These are phyloP conservation scores for Oopsacas minuta DNA, from an alignment of 37 sponge, comb jelly and placozoan genomes.

Conservation along the genomic window DNA sequence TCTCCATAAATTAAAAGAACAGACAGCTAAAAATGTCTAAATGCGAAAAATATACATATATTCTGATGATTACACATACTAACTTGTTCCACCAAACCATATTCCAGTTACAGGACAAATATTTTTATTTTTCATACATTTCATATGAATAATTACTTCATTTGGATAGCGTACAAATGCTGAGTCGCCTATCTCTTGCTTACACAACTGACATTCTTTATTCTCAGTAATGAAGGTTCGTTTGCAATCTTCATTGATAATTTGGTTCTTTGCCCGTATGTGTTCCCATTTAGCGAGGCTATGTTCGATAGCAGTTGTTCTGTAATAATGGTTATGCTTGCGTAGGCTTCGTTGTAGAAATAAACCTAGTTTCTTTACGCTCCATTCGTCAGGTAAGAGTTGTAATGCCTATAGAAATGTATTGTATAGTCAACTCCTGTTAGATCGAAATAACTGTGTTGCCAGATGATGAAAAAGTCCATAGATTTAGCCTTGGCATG, in stretches of 20 bases:
- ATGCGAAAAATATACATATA: too few species aligned
- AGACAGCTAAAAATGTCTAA: too few species aligned
- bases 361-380: slow-evolving; percentile 34
- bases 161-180: slow-evolving; percentile 83
- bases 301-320: slow-evolving; percentile 46
- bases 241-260: slow-evolving; percentile 32
- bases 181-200: slow-evolving; percentile 56
- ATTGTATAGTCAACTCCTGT: too few species aligned
- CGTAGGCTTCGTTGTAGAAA: slow-evolving; percentile 54
- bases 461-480: too few species aligned
- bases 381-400: slow-evolving; percentile 57
- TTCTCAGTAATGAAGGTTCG: slow-evolving; percentile 44
- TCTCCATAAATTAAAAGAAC: too few species aligned
- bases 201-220: slow-evolving; percentile 70
- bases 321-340: slow-evolving; percentile 25
- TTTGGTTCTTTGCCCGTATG: slow-evolving; percentile 24
- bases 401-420: slow-evolving; percentile 45
- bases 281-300: slow-evolving; percentile 33
- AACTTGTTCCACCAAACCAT: slow-evolving; percentile 34
- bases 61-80: neutral
- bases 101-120: slow-evolving; percentile 83
- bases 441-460: too few species aligned
- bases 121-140: slow-evolving; percentile 55
- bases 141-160: slow-evolving; percentile 56
- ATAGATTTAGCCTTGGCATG: too few species aligned